Conservation (phyloP, 2,888 invertebrate genomes). For the Furcula furcula region DNA sequence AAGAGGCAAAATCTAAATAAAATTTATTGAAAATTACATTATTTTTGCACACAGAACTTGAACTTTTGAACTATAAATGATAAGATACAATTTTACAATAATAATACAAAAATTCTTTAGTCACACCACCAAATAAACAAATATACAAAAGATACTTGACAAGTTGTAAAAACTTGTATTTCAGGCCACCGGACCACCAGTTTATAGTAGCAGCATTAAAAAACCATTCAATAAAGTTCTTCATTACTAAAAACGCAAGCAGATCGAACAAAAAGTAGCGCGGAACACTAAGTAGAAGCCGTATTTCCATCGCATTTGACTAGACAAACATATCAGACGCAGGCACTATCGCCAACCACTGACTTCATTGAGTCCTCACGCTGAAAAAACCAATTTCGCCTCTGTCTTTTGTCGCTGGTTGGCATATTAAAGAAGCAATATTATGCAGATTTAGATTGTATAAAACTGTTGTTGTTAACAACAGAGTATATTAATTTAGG, state of each 20-base stretch:
- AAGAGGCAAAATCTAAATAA: too few relatives aligned
- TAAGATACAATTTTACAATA: too few relatives aligned
- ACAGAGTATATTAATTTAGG: conserved; percentile 20
- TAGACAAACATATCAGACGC: conserved; percentile 72
- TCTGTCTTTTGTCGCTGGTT: conserved; percentile 52
- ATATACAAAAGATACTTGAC: too few relatives aligned
- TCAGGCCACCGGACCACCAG: conserved; percentile 15
- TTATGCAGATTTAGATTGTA: conserved; percentile 63
- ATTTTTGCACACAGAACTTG: too few relatives aligned
- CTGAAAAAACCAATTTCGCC: conserved; percentile 73
- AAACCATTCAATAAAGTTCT: too few relatives aligned
- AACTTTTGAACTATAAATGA: too few relatives aligned
- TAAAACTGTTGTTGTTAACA: conserved; percentile 28
- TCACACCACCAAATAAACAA: too few relatives aligned
- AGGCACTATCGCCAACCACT: conserved; percentile 58
- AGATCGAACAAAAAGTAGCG: conserved; percentile 51
- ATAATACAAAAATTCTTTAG: too few relatives aligned
- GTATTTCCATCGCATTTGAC: conserved; percentile 79
- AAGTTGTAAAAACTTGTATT: too few relatives aligned
- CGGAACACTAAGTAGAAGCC: conserved; percentile 46
- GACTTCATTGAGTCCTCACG: conserved; percentile 70
- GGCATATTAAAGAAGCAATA: conserved; percentile 78
- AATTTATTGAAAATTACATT: too few relatives aligned
- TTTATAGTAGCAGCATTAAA: too few relatives aligned
- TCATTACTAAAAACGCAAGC: conserved; percentile 34